A percentile compares a stretch with the other conserved stretches of the same genome.
Conservation (phyloP, 2,888 invertebrate genomes). For the Plagodis pulveraria region DNA sequence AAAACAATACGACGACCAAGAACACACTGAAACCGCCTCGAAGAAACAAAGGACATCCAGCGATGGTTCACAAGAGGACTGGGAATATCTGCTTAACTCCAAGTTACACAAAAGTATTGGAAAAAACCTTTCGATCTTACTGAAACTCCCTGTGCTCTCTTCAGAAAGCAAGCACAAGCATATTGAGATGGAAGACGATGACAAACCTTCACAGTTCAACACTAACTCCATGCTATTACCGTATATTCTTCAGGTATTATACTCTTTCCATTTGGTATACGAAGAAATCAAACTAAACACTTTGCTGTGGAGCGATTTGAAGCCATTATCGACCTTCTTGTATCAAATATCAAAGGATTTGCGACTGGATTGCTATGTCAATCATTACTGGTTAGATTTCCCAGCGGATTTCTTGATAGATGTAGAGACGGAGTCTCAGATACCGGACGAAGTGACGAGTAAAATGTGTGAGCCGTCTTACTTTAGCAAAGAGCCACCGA, state of each 20-base stretch:
- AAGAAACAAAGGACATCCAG: slow-evolving; percentile 93
- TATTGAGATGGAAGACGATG: slow-evolving; percentile 43
- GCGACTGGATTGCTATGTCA: slow-evolving; percentile 87
- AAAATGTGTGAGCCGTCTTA: slow-evolving; percentile 86
- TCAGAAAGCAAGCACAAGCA: slow-evolving; percentile 41
- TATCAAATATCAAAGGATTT: slow-evolving; percentile 92
- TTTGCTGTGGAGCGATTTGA: slow-evolving; percentile 87
- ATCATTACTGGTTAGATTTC: slow-evolving; percentile 95
- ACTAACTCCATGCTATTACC: slow-evolving; percentile 88
- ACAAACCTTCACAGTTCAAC: slow-evolving; percentile 81
- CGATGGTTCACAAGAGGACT: slow-evolving; percentile 92
- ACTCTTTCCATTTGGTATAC: slow-evolving; percentile 93
- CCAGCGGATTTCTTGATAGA: slow-evolving; percentile 85
- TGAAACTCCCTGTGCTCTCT: slow-evolving; percentile 61
- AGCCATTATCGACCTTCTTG: slow-evolving; percentile 88
- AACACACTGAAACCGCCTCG: slow-evolving; percentile 66
- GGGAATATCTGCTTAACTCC: slow-evolving; percentile 88
- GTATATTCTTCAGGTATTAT: slow-evolving; percentile 90
- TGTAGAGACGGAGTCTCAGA: slow-evolving; percentile 72
- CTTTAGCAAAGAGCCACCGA: slow-evolving; percentile 87
- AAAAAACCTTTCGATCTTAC: slow-evolving; percentile 66
- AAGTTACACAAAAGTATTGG: slow-evolving; percentile 83
- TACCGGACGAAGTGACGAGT: slow-evolving; percentile 83
- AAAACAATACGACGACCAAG: slow-evolving; percentile 66
- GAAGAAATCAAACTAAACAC: slow-evolving; percentile 95